Evolutionary conservation across 2,888 invertebrate species (phyloP), one percentile per base, ranked within the genome.

Genomic region (Papilio gigon): DNA sequence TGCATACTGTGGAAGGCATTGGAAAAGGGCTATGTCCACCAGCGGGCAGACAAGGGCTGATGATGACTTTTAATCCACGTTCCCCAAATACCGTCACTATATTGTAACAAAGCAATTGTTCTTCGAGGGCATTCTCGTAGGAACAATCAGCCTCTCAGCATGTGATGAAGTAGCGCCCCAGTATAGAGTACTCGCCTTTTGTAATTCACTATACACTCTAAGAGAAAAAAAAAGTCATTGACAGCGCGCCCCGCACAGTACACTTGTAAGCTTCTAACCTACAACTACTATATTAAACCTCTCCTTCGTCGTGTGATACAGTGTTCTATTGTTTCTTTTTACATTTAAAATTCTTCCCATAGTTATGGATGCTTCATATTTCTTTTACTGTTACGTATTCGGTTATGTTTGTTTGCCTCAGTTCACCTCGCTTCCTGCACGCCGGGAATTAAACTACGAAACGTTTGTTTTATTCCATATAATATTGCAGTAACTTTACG

Each of bases 111-210:
- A 30, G 53, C 17, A 27, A 56, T 56, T 56, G 30, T 56, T 20
- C 20, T 42, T 30, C 17, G 30, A 56, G 27, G 5, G 25, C 2
- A 9, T 30, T 12, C 30, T 17, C 30, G n/a, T n/a, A 14, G 30
- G 53, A 56, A 56, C 53, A 56, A 56, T 56, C 53, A 17, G n/a
- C 30, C 53, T 56, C 53, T 53, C n/a, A 53, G 30, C 53, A 30
- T 56, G 0, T 56, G 27, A 53, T 53, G 53, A 56, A 56, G 53
- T 17, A 9, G 30, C 30, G 30, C 30, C 53, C 17, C n/a, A 53
- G 27, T 30, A 56, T 56, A 17, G 53, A 27, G 17, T 56, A 30
- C 53, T 30, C 30, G 53, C 53, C 53, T 56, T 30, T 56, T 56
- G 53, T 30, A 56, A n/a, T 17, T 25, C 50, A 56, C 53, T n/a